Percentiles rank a stretch among this genome's conserved stretches.
Evolutionary conservation across 2,888 invertebrate species (phyloP).

Genomic region (Nemotelus nigrinus): DNA sequence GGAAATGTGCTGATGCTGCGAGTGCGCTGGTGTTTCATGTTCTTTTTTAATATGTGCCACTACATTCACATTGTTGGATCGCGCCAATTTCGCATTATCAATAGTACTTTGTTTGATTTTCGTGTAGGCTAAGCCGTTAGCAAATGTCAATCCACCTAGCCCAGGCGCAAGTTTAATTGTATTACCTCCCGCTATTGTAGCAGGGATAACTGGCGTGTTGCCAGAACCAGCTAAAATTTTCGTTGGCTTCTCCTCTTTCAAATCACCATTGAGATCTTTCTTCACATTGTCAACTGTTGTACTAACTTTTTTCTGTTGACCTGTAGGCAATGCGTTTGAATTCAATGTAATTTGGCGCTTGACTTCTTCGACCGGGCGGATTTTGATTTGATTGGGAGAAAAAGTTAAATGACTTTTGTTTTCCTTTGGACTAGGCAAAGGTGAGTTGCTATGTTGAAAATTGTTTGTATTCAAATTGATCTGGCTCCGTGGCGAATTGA

Average conservation of each 20-base stretch:
- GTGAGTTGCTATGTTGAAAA: conserved; percentile 57
- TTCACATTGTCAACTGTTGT: conserved; percentile 68
- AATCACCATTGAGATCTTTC: conserved; percentile 72
- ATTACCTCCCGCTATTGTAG: conserved; percentile 54
- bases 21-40: conserved; percentile 13
- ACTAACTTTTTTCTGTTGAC: neutral
- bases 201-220: conserved; percentile 40
- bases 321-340: neutral
- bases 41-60: conserved; percentile 36
- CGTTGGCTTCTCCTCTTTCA: conserved; percentile 63
- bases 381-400: conserved; percentile 76
- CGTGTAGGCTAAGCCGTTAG: conserved; percentile 63
- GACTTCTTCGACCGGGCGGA: conserved; percentile 68
- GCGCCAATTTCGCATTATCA: conserved; percentile 52
- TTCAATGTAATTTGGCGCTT: conserved; percentile 42
- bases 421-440: conserved; percentile 72
- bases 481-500: conserved; percentile 59
- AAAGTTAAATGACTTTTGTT: conserved; percentile 78
- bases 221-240: conserved; percentile 43
- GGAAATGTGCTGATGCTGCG: conserved; percentile 9
- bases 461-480: conserved; percentile 57
- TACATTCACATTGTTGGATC: conserved; percentile 43
- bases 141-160: conserved; percentile 64
- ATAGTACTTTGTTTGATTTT: conserved; percentile 61
- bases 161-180: conserved; percentile 64